phyloP scores from a whole-genome alignment of 2,888 invertebrate species.

The Synergus umbraculus region DNA sequence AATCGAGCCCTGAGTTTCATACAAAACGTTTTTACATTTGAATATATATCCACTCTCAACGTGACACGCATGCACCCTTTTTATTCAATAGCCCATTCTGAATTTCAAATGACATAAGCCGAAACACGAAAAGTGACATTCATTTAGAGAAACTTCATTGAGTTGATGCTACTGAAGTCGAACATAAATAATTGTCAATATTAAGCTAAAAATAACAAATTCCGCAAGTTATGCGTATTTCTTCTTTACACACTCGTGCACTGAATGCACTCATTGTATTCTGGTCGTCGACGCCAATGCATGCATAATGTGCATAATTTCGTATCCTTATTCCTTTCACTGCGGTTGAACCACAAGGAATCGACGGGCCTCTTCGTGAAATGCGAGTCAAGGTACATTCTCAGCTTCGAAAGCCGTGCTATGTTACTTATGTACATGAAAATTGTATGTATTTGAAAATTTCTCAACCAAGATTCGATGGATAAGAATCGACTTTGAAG shows the following conservation, averaged over 20 bases:
- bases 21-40: neutral
- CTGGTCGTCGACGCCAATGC: slow-evolving; percentile 31
- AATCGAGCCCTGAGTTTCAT: neutral
- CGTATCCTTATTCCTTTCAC: slow-evolving; percentile 14
- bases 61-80: neutral
- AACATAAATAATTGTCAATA: neutral
- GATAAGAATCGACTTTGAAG: slow-evolving; percentile 29
- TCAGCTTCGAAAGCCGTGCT: neutral
- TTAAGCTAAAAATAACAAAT: neutral
- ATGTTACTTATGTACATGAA: neutral
- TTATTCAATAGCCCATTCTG: neutral
- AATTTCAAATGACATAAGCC: neutral
- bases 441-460: neutral
- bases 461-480: slow-evolving; percentile 10
- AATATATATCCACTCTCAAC: neutral
- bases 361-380: slow-evolving; percentile 54
- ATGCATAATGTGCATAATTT: slow-evolving; percentile 38
- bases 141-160: no score
- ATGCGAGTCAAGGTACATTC: slow-evolving; percentile 52
- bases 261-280: slow-evolving; percentile 22
- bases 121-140: no score
- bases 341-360: slow-evolving; percentile 48
- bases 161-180: neutral
- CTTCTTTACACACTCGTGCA: neutral
- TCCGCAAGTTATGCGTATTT: neutral